These are phyloP conservation scores for Neosilurus mollespiculum DNA, from an alignment of 2,797 vertebrate genomes.

Conservation along the genomic window DNA sequence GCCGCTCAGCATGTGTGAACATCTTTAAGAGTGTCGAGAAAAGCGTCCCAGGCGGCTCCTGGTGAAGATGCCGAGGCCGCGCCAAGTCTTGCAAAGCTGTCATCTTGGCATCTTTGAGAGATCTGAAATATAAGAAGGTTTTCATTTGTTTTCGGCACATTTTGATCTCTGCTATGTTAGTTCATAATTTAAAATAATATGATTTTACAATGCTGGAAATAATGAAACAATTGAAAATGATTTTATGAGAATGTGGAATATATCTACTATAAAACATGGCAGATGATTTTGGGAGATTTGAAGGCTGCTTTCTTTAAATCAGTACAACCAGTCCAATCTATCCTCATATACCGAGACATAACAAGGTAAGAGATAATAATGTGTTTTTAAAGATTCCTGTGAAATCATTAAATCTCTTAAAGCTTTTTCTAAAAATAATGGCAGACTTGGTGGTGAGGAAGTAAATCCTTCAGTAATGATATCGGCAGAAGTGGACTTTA, in stretches of 20 bases:
- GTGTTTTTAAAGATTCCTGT: neutral
- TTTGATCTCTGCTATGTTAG: neutral
- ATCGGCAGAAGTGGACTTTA: neutral
- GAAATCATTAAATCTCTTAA: neutral
- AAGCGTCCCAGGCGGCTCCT: slow-evolving; percentile 17
- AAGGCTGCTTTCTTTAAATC: slow-evolving; percentile 8
- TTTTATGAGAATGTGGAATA: neutral
- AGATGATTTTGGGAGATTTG: neutral
- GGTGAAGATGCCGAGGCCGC: neutral
- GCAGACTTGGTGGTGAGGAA: slow-evolving; percentile 10
- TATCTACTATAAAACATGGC: neutral
- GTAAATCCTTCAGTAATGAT: neutral
- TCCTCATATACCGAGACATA: neutral
- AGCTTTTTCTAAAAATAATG: slow-evolving; percentile 18
- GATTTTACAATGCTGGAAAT: neutral
- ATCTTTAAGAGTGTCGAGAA: slow-evolving; percentile 2
- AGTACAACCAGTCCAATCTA: neutral
- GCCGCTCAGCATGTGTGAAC: slow-evolving; percentile 19
- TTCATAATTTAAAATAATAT: neutral
- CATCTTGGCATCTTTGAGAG: slow-evolving; percentile 13
- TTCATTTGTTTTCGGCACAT: neutral
- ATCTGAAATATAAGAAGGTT: neutral
- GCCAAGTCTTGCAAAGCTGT: slow-evolving; percentile 11
- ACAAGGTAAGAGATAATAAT: neutral
- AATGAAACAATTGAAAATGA: neutral